phyloP scores from a whole-genome alignment of 2,113 vertebrate species.

The Nothocercus julius region DNA sequence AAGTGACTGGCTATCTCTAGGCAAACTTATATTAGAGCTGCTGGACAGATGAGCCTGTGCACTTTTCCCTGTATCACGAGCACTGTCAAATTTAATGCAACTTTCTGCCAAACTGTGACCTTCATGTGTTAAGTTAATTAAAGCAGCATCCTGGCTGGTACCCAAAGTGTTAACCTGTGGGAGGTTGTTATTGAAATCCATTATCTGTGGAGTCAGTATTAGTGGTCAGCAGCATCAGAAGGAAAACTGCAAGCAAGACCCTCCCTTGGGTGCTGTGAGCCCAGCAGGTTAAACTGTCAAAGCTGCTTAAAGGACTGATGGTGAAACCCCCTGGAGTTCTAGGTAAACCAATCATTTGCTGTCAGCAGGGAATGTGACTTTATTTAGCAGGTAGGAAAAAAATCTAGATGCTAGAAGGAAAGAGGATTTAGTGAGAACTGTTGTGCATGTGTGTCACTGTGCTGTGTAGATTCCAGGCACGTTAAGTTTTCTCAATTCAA shows the following conservation, averaged over 20 bases:
- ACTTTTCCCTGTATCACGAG: conserved; percentile 58
- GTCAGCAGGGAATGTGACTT: conserved; percentile 89
- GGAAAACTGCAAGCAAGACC: conserved; percentile 83
- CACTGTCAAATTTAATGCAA: conserved; percentile 70
- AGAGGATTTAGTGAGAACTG: conserved; percentile 46
- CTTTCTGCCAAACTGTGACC: conserved; percentile 68
- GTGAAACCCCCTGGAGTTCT: conserved; percentile 84
- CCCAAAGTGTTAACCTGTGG: conserved; percentile 78
- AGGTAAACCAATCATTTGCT: conserved; percentile 92
- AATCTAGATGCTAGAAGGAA: conserved; percentile 50
- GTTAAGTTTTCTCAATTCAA: neutral
- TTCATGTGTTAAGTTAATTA: conserved; percentile 78
- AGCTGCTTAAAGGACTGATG: conserved; percentile 91
- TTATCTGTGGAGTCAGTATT: conserved; percentile 83
- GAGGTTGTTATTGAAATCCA: conserved; percentile 82
- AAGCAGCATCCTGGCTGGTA: conserved; percentile 60
- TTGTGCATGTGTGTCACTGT: neutral
- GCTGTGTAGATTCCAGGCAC: neutral
- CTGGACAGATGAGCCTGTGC: conserved; percentile 2
- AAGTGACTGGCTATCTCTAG: conserved; percentile 8
- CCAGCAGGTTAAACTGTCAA: conserved; percentile 92
- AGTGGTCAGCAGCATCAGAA: conserved; percentile 86
- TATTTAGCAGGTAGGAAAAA: conserved; percentile 81
- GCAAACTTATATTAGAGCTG: conserved; percentile 40
- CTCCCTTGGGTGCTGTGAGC: conserved; percentile 88